Evolutionary conservation across 1,140 invertebrate species (phyloP), one percentile per base, ranked within the genome.

Genomic region (Thaumatotibia leucotreta): DNA sequence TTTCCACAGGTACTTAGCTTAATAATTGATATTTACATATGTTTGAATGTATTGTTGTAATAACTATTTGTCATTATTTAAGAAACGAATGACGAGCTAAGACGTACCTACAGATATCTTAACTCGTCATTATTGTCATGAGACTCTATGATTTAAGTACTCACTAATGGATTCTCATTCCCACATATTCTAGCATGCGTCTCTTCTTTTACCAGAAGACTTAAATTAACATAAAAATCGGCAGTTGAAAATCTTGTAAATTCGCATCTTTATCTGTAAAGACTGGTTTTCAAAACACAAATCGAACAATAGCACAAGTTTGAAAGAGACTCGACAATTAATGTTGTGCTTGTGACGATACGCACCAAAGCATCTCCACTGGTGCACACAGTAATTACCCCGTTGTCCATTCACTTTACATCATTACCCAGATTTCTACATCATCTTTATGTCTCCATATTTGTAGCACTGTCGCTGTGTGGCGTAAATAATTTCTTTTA

Each of bases 401-500:
- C 75, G 74, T 78, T 82, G 80, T 89, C 79, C 80, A 83, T 88
- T 90, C 84, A 85, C 84, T 86, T 86, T 83, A 80, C 77, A 73
- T 84, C 78, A 76, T 82, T 83, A 80, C 80, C 65, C 67, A 75
- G 75, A 81, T 79, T 80, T 79, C 82, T 80, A 87, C 75, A 74
- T 86, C 80, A 77, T 82, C 76, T 79, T 77, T 73, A 77, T 81
- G 69, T 80, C 64, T 65, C 70, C 75, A 77, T 74, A 76, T 82
- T 82, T 80, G 79, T 82, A 77, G 70, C 77, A 65, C 27, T 69
- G 70, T 69, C 69, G 64, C 74, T 80, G 66, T 78, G 76, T 87
- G 85, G 83, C 86, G 88, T 84, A 88, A 87, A 88, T 89, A 89
- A 88, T 88, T 85, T 78, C 82, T 77, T 74, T 77, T 70, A 75